A percentile compares a stretch with the other conserved stretches of the same genome.
Evolutionary conservation across 2,888 invertebrate genomes (phyloP).

Genomic region (Celastrina argiolus): DNA sequence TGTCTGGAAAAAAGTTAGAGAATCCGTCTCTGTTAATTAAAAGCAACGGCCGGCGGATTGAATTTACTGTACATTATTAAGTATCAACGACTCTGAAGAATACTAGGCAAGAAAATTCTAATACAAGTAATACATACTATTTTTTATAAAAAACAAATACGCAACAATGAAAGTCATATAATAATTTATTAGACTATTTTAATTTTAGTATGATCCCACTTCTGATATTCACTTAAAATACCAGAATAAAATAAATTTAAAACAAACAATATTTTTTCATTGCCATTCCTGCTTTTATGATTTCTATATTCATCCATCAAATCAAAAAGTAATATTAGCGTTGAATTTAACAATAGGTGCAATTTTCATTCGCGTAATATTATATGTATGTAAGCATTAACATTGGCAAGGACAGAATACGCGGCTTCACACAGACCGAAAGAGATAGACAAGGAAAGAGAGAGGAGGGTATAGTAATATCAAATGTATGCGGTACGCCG

Average conservation of each 20-base stretch:
- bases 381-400: conserved; percentile 8
- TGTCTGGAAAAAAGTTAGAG: conserved; percentile 11
- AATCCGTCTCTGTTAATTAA: conserved; percentile 21
- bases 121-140: too few relatives aligned
- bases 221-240: neutral
- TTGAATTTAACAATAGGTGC: neutral
- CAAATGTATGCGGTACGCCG: conserved; percentile 6
- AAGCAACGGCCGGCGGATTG: conserved; percentile 14
- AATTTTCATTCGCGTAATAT: neutral
- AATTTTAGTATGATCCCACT: neutral
- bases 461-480: neutral
- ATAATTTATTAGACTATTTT: neutral
- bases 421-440: neutral
- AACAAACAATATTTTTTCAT: neutral
- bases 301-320: neutral
- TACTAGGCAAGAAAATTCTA: too few relatives aligned
- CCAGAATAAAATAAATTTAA: neutral
- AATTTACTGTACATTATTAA: conserved; percentile 15
- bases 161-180: too few relatives aligned
- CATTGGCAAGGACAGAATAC: neutral
- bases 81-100: neutral
- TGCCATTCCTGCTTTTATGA: neutral
- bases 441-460: neutral
- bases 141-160: too few relatives aligned
- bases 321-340: neutral